A percentile compares a stretch with the other conserved stretches of the same genome.
These are phyloP conservation scores for Lamellibrachia columna DNA, from an alignment of 2,888 invertebrate species.

Conservation along the genomic window DNA sequence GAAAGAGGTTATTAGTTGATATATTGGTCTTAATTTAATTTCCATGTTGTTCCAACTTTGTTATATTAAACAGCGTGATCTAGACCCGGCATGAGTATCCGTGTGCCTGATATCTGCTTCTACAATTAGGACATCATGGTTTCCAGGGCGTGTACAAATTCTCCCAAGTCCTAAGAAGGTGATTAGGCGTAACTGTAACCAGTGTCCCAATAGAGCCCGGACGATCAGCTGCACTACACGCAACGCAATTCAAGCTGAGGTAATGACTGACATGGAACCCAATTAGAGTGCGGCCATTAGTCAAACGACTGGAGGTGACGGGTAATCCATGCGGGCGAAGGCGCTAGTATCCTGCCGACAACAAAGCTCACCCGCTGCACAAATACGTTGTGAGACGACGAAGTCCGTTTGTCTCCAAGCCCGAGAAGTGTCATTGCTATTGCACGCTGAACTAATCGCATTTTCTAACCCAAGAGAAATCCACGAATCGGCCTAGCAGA, in stretches of 20 bases:
- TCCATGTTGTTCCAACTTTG: neutral
- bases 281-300: neutral
- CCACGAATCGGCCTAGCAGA: neutral
- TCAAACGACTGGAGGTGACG: conserved; percentile 2
- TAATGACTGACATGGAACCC: neutral
- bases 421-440: neutral
- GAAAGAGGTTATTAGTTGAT: neutral
- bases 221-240: neutral
- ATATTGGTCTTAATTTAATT: neutral
- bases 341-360: neutral
- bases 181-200: neutral
- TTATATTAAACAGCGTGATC: neutral
- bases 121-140: neutral
- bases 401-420: neutral
- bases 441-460: neutral
- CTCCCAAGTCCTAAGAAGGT: neutral
- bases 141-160: neutral
- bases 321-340: neutral
- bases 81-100: neutral
- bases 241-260: neutral
- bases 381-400: neutral
- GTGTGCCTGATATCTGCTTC: neutral
- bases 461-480: neutral
- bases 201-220: neutral
- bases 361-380: neutral